Conservation (phyloP, 2,888 invertebrate species). For the Campoplex capitator region DNA sequence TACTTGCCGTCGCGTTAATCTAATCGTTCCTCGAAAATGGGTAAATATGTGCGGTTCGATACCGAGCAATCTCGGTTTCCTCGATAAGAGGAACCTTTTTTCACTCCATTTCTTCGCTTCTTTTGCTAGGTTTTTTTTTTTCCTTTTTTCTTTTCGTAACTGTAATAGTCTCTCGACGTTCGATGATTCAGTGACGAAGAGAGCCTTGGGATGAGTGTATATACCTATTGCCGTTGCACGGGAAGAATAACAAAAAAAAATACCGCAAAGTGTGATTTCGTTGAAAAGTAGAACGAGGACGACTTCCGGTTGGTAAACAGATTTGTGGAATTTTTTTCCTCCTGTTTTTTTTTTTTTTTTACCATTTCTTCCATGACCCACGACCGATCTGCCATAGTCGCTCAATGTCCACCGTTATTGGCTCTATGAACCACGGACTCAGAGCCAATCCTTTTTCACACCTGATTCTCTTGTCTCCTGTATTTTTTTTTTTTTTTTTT, state of each 20-base stretch:
- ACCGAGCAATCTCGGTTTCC: constrained; percentile 65
- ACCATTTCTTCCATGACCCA: background rate
- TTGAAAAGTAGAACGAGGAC: constrained; percentile 64
- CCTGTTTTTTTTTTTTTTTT: background rate
- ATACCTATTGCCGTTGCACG: constrained; percentile 30
- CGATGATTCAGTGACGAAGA: constrained; percentile 56
- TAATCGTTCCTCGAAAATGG: constrained; percentile 64
- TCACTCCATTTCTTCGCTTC: constrained; percentile 11
- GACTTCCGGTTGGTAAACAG: constrained; percentile 65
- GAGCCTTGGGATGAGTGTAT: constrained; percentile 27
- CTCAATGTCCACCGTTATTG: background rate
- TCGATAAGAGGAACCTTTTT: constrained; percentile 62
- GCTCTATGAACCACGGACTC: background rate
- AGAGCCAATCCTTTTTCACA: constrained; percentile 41
- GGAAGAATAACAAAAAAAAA: constrained; percentile 56
- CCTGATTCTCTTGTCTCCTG: background rate
- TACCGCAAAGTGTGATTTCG: constrained; percentile 61
- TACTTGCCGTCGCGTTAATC: constrained; percentile 49
- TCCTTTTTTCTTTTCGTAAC: constrained; percentile 2
- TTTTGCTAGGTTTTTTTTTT: background rate
- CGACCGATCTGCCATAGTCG: background rate
- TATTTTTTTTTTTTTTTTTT: background rate
- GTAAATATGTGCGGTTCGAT: constrained; percentile 70
- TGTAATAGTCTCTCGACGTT: constrained; percentile 55
- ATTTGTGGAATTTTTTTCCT: constrained; percentile 44